phyloP scores from a whole-genome alignment of 1,140 invertebrate species.

The Scylla paramamosain region DNA sequence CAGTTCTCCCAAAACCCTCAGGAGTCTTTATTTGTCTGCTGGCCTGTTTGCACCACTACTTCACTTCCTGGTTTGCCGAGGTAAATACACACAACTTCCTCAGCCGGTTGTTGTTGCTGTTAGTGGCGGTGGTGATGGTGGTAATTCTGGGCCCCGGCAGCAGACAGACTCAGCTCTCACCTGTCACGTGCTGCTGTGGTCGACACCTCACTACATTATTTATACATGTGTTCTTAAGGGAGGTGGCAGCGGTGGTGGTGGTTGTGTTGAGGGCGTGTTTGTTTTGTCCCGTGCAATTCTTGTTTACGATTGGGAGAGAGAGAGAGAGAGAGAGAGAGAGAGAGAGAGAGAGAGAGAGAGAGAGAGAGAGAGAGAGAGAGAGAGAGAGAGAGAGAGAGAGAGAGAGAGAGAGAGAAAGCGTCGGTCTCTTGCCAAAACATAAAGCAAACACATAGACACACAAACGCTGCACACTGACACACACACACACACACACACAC shows the following conservation, averaged over 20 bases:
- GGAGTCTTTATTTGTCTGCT: background rate
- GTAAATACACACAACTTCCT: background rate
- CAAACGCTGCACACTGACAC: no score
- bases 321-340: background rate
- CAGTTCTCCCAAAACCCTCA: background rate
- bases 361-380: background rate
- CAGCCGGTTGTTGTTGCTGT: background rate
- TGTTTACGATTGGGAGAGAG: no score
- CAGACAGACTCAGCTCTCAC: no score
- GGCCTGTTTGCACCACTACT: background rate
- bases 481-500: background rate
- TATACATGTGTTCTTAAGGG: no score
- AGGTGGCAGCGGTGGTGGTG: no score
- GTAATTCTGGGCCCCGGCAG: no score
- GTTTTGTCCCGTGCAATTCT: no score
- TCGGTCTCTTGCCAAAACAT: no score
- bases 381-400: slow-evolving; percentile 2
- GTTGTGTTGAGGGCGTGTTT: no score
- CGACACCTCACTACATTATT: no score
- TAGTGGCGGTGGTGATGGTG: background rate
- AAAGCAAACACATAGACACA: background rate
- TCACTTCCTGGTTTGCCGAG: background rate
- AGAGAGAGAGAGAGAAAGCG: no score
- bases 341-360: slow-evolving; percentile 6
- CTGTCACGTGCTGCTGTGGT: no score